phyloP scores from a whole-genome alignment of 2,113 vertebrate species.

The Cavia aperea region DNA sequence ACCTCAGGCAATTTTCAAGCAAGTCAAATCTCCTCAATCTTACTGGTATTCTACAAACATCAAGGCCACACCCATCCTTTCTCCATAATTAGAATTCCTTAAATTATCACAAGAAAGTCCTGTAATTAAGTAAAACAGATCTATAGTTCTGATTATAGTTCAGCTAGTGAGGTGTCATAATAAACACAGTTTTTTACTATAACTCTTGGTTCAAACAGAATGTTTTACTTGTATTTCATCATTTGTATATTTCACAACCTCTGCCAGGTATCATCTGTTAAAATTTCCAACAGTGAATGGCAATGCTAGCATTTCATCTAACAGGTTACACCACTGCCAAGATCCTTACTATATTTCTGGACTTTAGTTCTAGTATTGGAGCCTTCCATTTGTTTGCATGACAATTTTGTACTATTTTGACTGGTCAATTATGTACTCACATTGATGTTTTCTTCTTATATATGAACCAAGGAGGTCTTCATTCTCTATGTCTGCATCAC shows the following conservation, averaged over 20 bases:
- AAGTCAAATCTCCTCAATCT: background rate
- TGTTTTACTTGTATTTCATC: background rate
- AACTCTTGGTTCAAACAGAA: background rate
- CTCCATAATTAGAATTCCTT: too few species aligned
- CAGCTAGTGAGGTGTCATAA: background rate
- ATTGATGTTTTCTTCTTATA: background rate
- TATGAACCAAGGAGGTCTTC: background rate
- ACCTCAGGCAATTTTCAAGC: background rate
- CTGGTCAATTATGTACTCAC: background rate
- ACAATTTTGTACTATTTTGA: background rate
- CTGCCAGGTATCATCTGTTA: background rate
- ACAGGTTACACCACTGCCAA: background rate
- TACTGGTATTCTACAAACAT: background rate
- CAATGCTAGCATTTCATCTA: background rate
- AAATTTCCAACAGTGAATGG: background rate
- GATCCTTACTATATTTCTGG: background rate
- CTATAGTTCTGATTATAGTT: background rate
- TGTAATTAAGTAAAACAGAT: background rate
- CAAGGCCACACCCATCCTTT: background rate
- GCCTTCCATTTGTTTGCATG: background rate
- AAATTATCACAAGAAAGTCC: background rate
- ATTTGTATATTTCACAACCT: background rate
- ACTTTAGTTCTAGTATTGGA: background rate
- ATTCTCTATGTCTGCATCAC: background rate
- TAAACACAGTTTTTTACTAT: background rate